Base-by-base conservation (phyloP, 2,797 vertebrate species). In the Sphenopsis melanotis region DNA sequence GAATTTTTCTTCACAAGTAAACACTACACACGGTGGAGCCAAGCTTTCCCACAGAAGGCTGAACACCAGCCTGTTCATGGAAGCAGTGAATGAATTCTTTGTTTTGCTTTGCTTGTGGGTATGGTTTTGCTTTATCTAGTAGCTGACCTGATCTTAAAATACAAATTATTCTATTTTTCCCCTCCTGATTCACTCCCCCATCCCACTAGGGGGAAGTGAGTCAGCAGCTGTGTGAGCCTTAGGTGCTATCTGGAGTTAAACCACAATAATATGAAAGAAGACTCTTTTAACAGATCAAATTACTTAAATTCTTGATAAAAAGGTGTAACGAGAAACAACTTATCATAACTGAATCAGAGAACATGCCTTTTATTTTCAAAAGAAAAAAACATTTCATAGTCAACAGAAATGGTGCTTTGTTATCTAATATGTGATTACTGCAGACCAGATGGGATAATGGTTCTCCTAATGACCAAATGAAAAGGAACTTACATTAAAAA, bases 1-100 rank as follows among this genome's bases (percentile, higher is more conserved):
- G 16, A 2, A 3, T n/a, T 87, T 78, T 22, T 41, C n/a, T 70
- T 66, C 20, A 11, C 22, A 20, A 46, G 24, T 15, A 36, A 57
- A 12, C 3, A 4, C 11, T 32, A 26, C 4, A 15, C 0, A 0
- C 23, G 16, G 41, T 6, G 9, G 15, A 72, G 10, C 27, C 21
- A 24, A 44, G 24, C 18, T 55, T 71, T 46, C 27, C 36, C 30
- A 36, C 1, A 60, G 8, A 50, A 26, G 6, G 12, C 44, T 46
- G 4, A 89, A 60, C 4, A 72, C 1, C 14, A 32, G 10, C 13
- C 17, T 32, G 12, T 6, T 4, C 0, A 8, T 5, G 11, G 16
- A 64, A 53, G 4, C 0, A 27, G 9, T 26, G 9, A 77, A 83
- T 12, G 1, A 77, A 64, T 64, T 39, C 19, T 41, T 60, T 12